phyloP scores from a whole-genome alignment of 1,140 invertebrate species.

The Rhopalosiphum padi region DNA sequence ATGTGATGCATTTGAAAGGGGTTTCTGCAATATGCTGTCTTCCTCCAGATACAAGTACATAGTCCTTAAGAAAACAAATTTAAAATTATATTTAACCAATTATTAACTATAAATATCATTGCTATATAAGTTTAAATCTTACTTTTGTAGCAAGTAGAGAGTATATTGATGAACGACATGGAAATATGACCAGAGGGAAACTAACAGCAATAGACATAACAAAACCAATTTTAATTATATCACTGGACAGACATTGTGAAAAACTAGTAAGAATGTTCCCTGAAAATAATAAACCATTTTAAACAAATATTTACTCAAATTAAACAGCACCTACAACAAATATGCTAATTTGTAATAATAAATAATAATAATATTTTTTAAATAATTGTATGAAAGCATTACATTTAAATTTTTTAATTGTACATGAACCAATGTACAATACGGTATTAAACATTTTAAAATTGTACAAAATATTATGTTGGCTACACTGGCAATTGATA shows the following conservation, averaged over 20 bases:
- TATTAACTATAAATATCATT: neutral
- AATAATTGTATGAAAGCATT: no score
- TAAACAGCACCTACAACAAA: neutral
- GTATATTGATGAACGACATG: conserved; percentile 91
- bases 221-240: conserved; percentile 92
- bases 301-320: neutral
- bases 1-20: conserved; percentile 81
- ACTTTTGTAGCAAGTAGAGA: conserved; percentile 89
- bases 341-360: neutral
- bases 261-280: conserved; percentile 93
- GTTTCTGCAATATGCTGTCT: conserved; percentile 76
- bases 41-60: conserved; percentile 63
- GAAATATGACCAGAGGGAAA: conserved; percentile 96
- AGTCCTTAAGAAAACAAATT: conserved; percentile 62
- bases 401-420: no score
- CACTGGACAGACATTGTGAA: conserved; percentile 77
- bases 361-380: no score
- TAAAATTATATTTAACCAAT: neutral
- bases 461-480: neutral
- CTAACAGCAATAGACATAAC: conserved; percentile 93
- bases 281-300: conserved; percentile 62
- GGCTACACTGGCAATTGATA: neutral
- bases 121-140: conserved; percentile 60
- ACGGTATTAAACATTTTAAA: neutral
- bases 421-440: neutral